These are phyloP conservation scores for Speoplatyrhinus poulsoni DNA, from an alignment of 2,113 vertebrate genomes.

Conservation along the genomic window DNA sequence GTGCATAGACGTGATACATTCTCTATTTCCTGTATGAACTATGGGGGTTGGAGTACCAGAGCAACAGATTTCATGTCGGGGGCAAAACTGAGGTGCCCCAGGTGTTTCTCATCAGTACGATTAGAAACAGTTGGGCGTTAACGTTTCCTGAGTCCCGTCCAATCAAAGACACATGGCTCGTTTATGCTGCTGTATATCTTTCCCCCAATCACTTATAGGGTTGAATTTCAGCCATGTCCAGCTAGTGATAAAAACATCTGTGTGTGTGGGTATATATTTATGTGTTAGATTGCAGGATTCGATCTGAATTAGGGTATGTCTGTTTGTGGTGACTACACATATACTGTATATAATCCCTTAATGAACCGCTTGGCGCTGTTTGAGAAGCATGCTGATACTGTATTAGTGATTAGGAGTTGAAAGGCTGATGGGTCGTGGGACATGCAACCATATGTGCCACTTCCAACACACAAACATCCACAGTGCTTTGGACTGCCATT, in stretches of 20 bases:
- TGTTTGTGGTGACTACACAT: constrained; percentile 29
- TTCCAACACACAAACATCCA: neutral
- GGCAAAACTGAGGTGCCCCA: too few species aligned
- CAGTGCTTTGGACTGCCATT: neutral
- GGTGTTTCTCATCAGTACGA: too few species aligned
- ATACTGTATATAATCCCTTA: constrained; percentile 27
- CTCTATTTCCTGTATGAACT: too few species aligned
- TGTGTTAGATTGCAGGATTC: constrained; percentile 23
- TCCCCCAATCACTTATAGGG: constrained; percentile 10
- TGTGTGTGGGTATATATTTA: neutral
- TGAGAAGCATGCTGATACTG: neutral
- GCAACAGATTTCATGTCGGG: too few species aligned
- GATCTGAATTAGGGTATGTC: constrained; percentile 27
- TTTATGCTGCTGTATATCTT: constrained; percentile 23
- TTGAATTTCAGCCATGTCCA: neutral
- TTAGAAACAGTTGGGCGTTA: neutral
- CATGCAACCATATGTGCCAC: neutral
- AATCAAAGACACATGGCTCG: constrained; percentile 42
- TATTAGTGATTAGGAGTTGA: neutral
- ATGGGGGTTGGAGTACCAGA: too few species aligned
- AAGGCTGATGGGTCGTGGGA: neutral
- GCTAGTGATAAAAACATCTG: constrained; percentile 2
- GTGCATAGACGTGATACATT: too few species aligned
- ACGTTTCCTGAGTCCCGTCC: constrained; percentile 9
- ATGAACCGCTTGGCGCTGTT: neutral